A percentile compares a stretch with the other conserved stretches of the same genome.
Conservation (phyloP, 2,113 vertebrate species). For the Sigmodon hispidus region DNA sequence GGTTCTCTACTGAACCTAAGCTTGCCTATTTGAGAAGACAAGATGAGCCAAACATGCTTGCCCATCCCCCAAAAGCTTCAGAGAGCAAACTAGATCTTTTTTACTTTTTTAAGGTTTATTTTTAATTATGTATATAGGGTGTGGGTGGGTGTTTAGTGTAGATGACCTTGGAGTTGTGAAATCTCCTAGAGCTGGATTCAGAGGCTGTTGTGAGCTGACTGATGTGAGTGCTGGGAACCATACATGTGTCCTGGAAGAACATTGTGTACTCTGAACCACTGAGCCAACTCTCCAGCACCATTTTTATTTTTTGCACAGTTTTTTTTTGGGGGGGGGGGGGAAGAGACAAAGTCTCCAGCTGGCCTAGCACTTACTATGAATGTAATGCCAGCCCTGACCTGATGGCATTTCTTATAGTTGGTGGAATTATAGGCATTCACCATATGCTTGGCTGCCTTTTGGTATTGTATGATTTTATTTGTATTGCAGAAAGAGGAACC, state of each 20-base stretch:
- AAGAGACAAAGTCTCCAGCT: neutral
- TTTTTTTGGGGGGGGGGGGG: too few species aligned
- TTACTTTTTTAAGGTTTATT: neutral
- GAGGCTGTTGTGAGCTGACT: neutral
- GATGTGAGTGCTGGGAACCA: neutral
- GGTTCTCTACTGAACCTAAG: neutral
- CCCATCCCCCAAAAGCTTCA: neutral
- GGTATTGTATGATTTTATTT: neutral
- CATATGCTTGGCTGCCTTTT: neutral
- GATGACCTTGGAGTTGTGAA: neutral
- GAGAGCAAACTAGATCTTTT: neutral
- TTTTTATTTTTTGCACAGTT: neutral
- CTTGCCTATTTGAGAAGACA: neutral
- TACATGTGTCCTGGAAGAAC: too few species aligned
- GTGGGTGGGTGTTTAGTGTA: neutral
- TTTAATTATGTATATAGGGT: neutral
- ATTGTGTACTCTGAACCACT: neutral
- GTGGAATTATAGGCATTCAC: neutral
- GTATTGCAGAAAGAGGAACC: neutral
- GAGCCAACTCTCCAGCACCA: neutral
- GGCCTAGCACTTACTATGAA: neutral
- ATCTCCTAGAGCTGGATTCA: neutral
- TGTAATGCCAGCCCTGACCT: neutral
- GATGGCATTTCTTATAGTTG: too few species aligned
- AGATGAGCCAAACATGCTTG: neutral